Percentiles rank a stretch among this genome's conserved stretches.
These are phyloP conservation scores for Trisateles emortualis DNA, from an alignment of 2,888 invertebrate genomes.

Conservation along the genomic window DNA sequence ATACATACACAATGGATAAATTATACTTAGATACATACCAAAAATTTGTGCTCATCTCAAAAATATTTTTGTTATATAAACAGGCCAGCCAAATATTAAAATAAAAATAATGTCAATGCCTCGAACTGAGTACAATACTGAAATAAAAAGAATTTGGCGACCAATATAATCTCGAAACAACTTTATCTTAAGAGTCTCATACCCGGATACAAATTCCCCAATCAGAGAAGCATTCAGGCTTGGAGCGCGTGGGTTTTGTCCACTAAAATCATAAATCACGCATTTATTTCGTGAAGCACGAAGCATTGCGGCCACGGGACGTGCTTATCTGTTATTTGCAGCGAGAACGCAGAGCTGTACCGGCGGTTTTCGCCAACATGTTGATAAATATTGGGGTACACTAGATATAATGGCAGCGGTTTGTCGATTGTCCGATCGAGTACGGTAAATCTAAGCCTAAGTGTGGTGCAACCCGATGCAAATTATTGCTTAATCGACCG, in stretches of 20 bases:
- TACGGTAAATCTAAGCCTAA: constrained; percentile 52
- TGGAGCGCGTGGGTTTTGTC: constrained; percentile 53
- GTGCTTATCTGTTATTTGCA: constrained; percentile 85
- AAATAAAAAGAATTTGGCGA: constrained; percentile 28
- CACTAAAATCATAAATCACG: constrained; percentile 82
- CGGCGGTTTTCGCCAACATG: constrained; percentile 70
- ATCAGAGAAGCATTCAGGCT: constrained; percentile 53
- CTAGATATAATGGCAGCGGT: constrained; percentile 49
- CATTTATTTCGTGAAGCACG: constrained; percentile 80
- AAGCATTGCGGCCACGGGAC: constrained; percentile 71
- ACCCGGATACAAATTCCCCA: constrained; percentile 60
- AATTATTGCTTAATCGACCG: constrained; percentile 57
- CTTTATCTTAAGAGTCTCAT: constrained; percentile 38
- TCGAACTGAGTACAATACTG: constrained; percentile 13
- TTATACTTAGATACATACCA: too few species aligned
- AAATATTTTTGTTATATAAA: too few species aligned
- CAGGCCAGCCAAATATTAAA: too few species aligned
- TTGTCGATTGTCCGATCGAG: constrained; percentile 48
- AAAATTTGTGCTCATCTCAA: too few species aligned
- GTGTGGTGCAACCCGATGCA: constrained; percentile 39
- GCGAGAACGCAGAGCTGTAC: constrained; percentile 61
- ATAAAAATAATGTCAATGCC: constrained; percentile 31
- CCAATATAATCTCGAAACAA: constrained; percentile 29
- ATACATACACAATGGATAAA: too few species aligned
- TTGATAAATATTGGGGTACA: constrained; percentile 77